A percentile compares a stretch with the other conserved stretches of the same genome.
Evolutionary conservation across 1,140 invertebrate genomes (phyloP).

Genomic region (Nylanderia fulva): DNA sequence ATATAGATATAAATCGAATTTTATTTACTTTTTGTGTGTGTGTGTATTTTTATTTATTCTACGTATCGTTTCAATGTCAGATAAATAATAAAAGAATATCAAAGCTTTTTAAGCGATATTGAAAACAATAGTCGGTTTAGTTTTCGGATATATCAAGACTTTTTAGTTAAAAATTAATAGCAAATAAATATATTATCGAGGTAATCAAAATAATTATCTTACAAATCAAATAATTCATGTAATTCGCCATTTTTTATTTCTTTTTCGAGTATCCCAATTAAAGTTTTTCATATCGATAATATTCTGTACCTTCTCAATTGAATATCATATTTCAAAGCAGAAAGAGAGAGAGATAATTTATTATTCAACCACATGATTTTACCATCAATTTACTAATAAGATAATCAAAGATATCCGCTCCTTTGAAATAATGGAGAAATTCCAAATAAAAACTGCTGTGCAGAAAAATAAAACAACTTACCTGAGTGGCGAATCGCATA

Average conservation of each 20-base stretch:
- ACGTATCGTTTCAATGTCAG: too few species aligned
- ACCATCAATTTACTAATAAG: neutral
- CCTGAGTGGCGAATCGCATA: conserved; percentile 65
- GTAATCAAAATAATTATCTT: neutral
- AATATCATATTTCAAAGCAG: neutral
- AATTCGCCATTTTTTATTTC: neutral
- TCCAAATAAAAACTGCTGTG: too few species aligned
- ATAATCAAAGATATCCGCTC: neutral
- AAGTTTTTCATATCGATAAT: neutral
- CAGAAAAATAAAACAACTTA: conserved; percentile 56
- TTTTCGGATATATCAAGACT: too few species aligned
- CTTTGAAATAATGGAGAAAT: too few species aligned
- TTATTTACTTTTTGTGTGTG: too few species aligned
- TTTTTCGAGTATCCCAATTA: neutral
- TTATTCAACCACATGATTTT: neutral
- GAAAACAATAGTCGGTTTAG: too few species aligned
- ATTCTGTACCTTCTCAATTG: neutral
- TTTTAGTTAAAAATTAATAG: neutral
- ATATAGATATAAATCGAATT: too few species aligned
- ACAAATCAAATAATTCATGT: neutral
- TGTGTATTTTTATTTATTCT: too few species aligned
- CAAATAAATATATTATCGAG: neutral
- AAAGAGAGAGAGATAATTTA: too few species aligned
- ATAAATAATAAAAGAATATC: too few species aligned
- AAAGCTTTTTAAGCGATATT: too few species aligned